Base-by-base conservation (phyloP, 2,797 vertebrate species). In the Menidia menidia region DNA sequence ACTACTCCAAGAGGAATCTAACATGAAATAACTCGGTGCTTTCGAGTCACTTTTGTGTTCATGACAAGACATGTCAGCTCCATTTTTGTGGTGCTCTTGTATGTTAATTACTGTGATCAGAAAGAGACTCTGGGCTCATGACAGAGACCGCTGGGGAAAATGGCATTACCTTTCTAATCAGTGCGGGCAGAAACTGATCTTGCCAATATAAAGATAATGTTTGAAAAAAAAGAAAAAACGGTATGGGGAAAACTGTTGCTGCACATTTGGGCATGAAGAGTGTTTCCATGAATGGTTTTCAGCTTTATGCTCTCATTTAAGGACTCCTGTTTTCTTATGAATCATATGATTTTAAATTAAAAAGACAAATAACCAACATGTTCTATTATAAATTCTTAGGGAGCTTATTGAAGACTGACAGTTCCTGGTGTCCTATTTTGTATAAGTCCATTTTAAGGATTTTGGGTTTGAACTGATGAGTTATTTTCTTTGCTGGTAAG, bases 101-200 rank as follows among this genome's bases (percentile, higher is more conserved):
- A 48, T 64, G 62, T 59, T 73, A 65, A 78, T 80, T 80, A 16
- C 39, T 51, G 8, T 58, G 70, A 54, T 76, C 68, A 71, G 19
- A 30, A 56, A 32, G 42, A 63, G 30, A 64, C 31, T 54, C 25
- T 4, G 30, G 32, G 43, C 48, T 64, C 10, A n/a, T 60, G 54
- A 54, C 42, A 59, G 13, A 9, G 16, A 32, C 6, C 6, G 50
- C 2, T 52, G 11, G 62, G 54, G 52, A 64, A 43, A 52, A 2
- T 15, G 31, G 44, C 10, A 42, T 43, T 16, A 43, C 16, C 57
- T 60, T 53, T 68, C 1, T 33, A 65, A 44, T 60, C 19, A n/a
- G 4, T 60, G 35, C 31, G 41, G 25, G 33, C 18, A 54, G 9
- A 53, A n/a, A 33, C 3, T 3, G 45, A 42, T 35, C 51, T 25